Conservation (phyloP, 2,888 invertebrate species). For the Trichogramma evanescens region DNA sequence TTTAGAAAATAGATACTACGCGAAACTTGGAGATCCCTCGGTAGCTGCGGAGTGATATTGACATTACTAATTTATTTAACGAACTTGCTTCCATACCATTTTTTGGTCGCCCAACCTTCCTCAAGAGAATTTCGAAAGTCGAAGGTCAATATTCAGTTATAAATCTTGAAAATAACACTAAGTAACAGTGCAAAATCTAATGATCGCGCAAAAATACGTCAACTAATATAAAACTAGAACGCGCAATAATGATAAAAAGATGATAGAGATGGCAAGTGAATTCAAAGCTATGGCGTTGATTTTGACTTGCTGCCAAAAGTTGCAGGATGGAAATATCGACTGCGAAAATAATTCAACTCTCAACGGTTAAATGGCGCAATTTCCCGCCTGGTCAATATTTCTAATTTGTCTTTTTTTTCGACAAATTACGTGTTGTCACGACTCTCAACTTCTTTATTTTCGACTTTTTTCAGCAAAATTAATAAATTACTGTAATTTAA, state of each 20-base stretch:
- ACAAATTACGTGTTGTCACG: too few relatives aligned
- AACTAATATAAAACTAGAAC: neutral
- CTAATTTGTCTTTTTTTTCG: too few relatives aligned
- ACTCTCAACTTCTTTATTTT: too few relatives aligned
- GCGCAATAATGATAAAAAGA: conserved; percentile 3
- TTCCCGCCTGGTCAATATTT: neutral
- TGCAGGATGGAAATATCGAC: conserved; percentile 46
- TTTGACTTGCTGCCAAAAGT: conserved; percentile 41
- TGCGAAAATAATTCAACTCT: conserved; percentile 46
- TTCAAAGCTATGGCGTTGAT: conserved; percentile 31
- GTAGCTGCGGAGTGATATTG: neutral
- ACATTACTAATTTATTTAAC: too few relatives aligned
- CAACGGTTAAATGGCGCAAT: conserved; percentile 21
- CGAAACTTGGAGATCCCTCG: neutral
- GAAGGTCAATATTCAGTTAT: too few relatives aligned
- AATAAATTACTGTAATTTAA: too few relatives aligned
- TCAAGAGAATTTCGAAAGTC: too few relatives aligned
- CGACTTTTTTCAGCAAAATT: too few relatives aligned
- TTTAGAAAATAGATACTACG: too few relatives aligned
- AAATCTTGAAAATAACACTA: neutral
- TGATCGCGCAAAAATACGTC: neutral
- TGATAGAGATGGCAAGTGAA: too few relatives aligned
- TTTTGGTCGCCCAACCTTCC: too few relatives aligned
- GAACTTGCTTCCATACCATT: too few relatives aligned
- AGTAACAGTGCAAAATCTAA: conserved; percentile 2